phyloP scores from a whole-genome alignment of 2,113 vertebrate genomes.

The Notothenia rossii region DNA sequence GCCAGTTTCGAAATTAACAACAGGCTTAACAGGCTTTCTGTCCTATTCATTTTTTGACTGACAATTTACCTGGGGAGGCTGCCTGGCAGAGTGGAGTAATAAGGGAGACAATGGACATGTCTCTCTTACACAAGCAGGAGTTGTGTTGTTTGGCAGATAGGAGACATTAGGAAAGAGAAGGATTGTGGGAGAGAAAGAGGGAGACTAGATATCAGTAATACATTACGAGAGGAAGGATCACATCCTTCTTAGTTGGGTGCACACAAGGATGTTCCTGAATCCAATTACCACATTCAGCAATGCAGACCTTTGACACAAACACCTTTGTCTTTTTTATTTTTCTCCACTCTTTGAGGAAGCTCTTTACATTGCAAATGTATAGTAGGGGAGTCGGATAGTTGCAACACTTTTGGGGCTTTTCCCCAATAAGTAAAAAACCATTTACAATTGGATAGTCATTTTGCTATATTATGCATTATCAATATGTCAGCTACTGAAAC shows the following conservation, averaged over 20 bases:
- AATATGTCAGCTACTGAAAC: no score
- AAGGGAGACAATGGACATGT: constrained; percentile 51
- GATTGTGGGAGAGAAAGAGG: not conserved
- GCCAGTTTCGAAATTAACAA: constrained; percentile 58
- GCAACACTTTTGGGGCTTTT: no score
- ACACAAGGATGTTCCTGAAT: constrained; percentile 7
- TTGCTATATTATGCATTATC: no score
- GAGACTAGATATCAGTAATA: constrained; percentile 31
- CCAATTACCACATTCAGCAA: constrained; percentile 18
- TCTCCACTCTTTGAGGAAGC: not conserved
- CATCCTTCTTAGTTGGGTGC: constrained; percentile 3
- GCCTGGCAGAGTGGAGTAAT: constrained; percentile 50
- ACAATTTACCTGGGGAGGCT: constrained; percentile 33
- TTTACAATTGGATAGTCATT: no score
- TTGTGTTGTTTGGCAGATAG: constrained; percentile 50
- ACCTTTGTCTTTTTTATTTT: not conserved
- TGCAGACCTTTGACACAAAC: constrained; percentile 8
- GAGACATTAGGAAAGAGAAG: constrained; percentile 21
- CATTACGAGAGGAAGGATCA: constrained; percentile 28
- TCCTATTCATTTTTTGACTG: constrained; percentile 37
- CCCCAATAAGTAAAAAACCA: no score
- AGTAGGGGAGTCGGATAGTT: no score
- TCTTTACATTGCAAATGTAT: no score
- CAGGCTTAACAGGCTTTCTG: not conserved
- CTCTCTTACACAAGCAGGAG: constrained; percentile 42